Percentiles rank a stretch among this genome's conserved stretches.
These are phyloP conservation scores for Anseranas semipalmata DNA, from an alignment of 2,113 vertebrate genomes.

Conservation along the genomic window DNA sequence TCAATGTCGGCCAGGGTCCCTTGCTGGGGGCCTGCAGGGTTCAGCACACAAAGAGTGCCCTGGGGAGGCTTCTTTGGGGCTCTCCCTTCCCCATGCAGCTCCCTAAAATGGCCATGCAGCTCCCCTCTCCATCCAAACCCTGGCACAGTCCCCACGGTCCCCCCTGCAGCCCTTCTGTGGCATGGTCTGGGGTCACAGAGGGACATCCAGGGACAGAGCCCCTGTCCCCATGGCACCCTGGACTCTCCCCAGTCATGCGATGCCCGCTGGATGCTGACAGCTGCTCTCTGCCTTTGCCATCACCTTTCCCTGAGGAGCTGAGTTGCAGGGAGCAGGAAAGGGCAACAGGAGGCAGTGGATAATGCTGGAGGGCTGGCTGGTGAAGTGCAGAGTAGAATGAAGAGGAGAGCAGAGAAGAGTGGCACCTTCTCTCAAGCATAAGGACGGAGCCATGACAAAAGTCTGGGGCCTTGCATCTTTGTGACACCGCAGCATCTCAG, in stretches of 20 bases:
- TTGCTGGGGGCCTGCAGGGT: not conserved
- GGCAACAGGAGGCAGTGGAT: not conserved
- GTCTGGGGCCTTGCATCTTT: not conserved
- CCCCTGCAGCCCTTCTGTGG: accelerated
- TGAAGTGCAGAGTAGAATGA: not conserved
- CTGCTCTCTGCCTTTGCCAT: not conserved
- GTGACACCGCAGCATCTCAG: not conserved
- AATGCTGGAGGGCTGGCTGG: not conserved
- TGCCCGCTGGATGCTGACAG: not conserved
- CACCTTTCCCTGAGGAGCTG: not conserved
- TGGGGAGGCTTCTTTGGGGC: not conserved
- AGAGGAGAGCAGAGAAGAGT: not conserved
- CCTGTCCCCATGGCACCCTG: accelerated
- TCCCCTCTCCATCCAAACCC: not conserved
- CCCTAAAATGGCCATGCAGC: not conserved
- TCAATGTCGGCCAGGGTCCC: too few species aligned
- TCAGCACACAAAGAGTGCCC: not conserved
- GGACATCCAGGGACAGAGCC: too few species aligned
- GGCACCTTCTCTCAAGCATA: accelerated
- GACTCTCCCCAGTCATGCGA: not conserved
- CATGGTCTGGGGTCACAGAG: not conserved
- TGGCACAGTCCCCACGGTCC: accelerated
- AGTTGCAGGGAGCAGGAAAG: not conserved
- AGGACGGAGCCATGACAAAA: not conserved
- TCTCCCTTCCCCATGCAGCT: not conserved